Evolutionary conservation across 2,888 invertebrate genomes (phyloP).

Genomic region (Elysia crispata): DNA sequence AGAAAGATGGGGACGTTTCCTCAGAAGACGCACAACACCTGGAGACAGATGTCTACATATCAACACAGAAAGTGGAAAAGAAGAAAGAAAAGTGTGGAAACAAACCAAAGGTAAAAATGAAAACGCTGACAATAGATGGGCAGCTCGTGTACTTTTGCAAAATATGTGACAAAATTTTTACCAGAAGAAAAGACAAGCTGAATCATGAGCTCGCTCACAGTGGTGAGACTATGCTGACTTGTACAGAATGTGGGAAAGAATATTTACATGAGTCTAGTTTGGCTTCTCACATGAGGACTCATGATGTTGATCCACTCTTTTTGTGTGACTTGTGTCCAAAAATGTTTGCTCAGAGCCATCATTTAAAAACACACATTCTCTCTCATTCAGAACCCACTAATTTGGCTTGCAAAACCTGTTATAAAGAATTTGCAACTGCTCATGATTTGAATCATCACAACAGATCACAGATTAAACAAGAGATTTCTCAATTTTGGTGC

Average conservation of each 20-base stretch:
- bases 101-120: constrained; percentile 46
- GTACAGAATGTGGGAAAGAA: constrained; percentile 49
- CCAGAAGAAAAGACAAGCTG: constrained; percentile 45
- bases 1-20: neutral
- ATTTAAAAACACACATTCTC: constrained; percentile 45
- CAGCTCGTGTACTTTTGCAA: constrained; percentile 49
- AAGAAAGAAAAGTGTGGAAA: constrained; percentile 25
- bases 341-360: constrained; percentile 49
- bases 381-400: constrained; percentile 47
- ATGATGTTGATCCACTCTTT: constrained; percentile 42
- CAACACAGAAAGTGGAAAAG: neutral
- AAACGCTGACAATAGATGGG: constrained; percentile 48
- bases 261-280: constrained; percentile 49
- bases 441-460: constrained; percentile 35
- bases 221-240: constrained; percentile 39
- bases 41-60: neutral
- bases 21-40: neutral
- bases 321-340: constrained; percentile 49
- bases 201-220: constrained; percentile 49
- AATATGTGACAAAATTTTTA: constrained; percentile 49
- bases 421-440: constrained; percentile 39
- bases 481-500: constrained; percentile 42
- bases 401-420: constrained; percentile 46
- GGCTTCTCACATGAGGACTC: constrained; percentile 46
- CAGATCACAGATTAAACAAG: constrained; percentile 33